A percentile compares a stretch with the other conserved stretches of the same genome.
Conservation (phyloP, 1,140 invertebrate genomes). For the Portunus trituberculatus region DNA sequence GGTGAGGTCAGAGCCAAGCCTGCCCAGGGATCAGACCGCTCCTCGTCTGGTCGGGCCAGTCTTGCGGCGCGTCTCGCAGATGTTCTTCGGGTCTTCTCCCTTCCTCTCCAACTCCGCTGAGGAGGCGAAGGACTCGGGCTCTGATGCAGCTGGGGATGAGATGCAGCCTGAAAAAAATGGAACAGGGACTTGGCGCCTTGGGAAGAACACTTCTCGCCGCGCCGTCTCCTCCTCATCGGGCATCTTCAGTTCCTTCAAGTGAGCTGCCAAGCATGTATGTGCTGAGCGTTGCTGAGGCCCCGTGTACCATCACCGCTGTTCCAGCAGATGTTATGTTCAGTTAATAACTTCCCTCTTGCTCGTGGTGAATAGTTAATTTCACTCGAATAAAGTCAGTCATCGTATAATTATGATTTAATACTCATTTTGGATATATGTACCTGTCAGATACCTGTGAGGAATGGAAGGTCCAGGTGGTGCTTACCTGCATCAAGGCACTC, state of each 20-base stretch:
- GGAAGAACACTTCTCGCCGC: neutral
- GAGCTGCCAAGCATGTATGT: neutral
- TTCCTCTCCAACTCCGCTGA: neutral
- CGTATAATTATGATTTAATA: too few species aligned
- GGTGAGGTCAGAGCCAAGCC: conserved; percentile 39
- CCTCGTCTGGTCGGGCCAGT: neutral
- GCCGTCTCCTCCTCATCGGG: neutral
- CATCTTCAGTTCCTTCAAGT: neutral
- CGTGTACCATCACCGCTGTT: too few species aligned
- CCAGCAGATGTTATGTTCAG: too few species aligned
- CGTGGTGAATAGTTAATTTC: too few species aligned
- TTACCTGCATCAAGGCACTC: too few species aligned
- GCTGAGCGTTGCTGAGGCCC: too few species aligned
- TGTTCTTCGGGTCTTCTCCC: conserved; percentile 30
- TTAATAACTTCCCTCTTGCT: too few species aligned
- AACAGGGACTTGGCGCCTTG: neutral
- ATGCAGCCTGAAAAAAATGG: neutral
- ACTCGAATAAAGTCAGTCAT: too few species aligned
- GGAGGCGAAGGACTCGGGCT: neutral
- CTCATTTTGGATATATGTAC: too few species aligned
- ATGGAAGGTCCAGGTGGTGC: too few species aligned
- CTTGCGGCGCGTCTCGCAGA: conserved; percentile 33
- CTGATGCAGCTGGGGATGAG: neutral
- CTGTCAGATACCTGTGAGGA: too few species aligned
- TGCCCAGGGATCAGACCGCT: neutral